These are phyloP conservation scores for Tetranychus urticae DNA, from an alignment of 1,140 invertebrate species.

Conservation along the genomic window DNA sequence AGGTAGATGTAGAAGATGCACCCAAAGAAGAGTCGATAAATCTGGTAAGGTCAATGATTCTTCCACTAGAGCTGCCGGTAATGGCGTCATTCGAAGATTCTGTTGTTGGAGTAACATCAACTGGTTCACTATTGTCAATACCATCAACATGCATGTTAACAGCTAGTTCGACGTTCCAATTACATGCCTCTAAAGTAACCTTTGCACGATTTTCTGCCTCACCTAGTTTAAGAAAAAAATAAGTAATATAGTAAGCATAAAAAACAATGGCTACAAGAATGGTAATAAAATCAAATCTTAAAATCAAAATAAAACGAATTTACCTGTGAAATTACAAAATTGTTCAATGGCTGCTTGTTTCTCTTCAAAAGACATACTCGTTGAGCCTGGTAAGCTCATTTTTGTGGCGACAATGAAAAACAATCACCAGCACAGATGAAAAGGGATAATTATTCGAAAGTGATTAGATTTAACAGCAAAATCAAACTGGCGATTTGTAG, in stretches of 20 bases:
- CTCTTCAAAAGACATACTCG: neutral
- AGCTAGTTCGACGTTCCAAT: constrained; percentile 28
- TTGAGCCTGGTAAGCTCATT: too few relatives aligned
- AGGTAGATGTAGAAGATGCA: too few relatives aligned
- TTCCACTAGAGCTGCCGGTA: too few relatives aligned
- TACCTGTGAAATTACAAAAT: neutral
- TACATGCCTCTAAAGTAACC: constrained; percentile 25
- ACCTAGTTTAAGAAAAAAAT: neutral
- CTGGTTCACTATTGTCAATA: neutral
- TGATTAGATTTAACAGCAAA: too few relatives aligned
- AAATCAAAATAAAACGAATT: neutral
- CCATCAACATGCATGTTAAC: constrained; percentile 31
- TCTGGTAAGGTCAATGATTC: too few relatives aligned
- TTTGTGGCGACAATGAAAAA: too few relatives aligned
- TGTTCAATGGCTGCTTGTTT: neutral
- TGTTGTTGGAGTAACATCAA: neutral
- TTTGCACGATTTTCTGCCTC: constrained; percentile 16
- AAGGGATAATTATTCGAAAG: too few relatives aligned
- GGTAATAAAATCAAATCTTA: neutral
- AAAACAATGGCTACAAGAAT: neutral
- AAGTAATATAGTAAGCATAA: neutral
- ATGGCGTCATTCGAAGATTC: neutral
- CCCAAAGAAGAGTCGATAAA: too few relatives aligned
- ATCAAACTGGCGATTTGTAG: too few relatives aligned
- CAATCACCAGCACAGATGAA: too few relatives aligned